Base-by-base conservation (phyloP, 2,797 vertebrate species). In the Artibeus lituratus region DNA sequence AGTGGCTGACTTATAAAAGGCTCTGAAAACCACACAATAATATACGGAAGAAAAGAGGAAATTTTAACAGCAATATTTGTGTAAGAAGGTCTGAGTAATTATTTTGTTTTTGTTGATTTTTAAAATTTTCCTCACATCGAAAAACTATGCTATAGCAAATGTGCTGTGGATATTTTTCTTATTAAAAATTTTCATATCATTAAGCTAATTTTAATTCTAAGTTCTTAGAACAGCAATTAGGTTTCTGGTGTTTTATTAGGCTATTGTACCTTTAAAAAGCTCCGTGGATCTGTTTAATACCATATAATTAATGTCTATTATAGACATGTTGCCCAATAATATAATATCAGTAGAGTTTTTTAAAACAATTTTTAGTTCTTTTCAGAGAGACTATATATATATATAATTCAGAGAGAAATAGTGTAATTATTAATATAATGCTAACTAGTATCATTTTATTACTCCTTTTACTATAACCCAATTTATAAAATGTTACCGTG, bases 1-100 rank as follows among this genome's bases (percentile, higher is more conserved):
- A 98, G 98, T 99, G 98, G 98, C 97, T 98, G 97, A 98, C 98
- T 98, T 98, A 96, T 87, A 98, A 98, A 98, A 96, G 95, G 97
- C 95, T 98, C 95, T 92, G 89, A 97, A 93, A 98, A 94, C 3
- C 62, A 96, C 84, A 98, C 91, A 96, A 67, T 95, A 76, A 90
- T 29, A 78, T 94, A 69, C n/a, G 88, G 87, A 91, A 94, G 86
- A 94, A 97, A 95, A 94, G 96, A 82, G 90, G 72, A 94, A 87
- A 59, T 80, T 91, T 85, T 88, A 94, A 81, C n/a, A 93, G 85
- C 0, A 3, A 37, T 89, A 84, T 89, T 88, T 94, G 22, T 69
- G 3, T 76, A 83, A 87, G 10, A 91, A 95, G 80, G 35, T 72
- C 90, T 92, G n/a, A 94, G 57, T 78, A 72, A 85, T 87, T 91